Evolutionary conservation across 2,113 vertebrate genomes (phyloP).

Genomic region (Hippocampus guttulatus): DNA sequence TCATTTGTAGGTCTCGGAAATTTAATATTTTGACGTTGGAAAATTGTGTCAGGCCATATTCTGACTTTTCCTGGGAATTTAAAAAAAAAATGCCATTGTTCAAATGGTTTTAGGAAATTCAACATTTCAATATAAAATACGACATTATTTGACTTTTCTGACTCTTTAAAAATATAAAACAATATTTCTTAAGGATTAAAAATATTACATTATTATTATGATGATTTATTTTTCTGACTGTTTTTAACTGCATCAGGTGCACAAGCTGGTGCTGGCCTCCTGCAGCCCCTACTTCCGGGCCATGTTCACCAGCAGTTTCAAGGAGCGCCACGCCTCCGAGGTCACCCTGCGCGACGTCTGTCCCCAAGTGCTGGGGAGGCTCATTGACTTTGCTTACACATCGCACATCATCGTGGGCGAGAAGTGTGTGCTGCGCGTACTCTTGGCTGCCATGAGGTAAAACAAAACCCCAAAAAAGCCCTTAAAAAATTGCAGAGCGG

Average conservation of each 20-base stretch:
- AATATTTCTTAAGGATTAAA: too few species aligned
- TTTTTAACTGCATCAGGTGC: slow-evolving; percentile 55
- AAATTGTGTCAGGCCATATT: too few species aligned
- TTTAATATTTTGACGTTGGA: too few species aligned
- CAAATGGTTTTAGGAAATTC: too few species aligned
- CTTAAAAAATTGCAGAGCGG: too few species aligned
- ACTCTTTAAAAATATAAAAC: too few species aligned
- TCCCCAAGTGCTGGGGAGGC: slow-evolving; percentile 73
- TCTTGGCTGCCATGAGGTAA: slow-evolving; percentile 76
- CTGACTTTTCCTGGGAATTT: too few species aligned
- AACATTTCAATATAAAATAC: too few species aligned
- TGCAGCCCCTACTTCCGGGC: slow-evolving; percentile 80
- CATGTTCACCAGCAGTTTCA: slow-evolving; percentile 82
- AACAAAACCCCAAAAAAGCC: not conserved
- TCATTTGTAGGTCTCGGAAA: too few species aligned
- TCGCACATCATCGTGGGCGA: slow-evolving; percentile 77
- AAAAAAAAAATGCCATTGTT: not conserved
- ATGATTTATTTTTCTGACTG: not conserved
- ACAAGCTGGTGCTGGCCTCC: slow-evolving; percentile 77
- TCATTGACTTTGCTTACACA: slow-evolving; percentile 81
- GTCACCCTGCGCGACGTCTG: slow-evolving; percentile 74
- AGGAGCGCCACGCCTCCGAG: slow-evolving; percentile 71
- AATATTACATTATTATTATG: too few species aligned
- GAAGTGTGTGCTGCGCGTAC: slow-evolving; percentile 75
- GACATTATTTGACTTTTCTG: too few species aligned